phyloP scores from a whole-genome alignment of 2,888 invertebrate genomes.

The Gymnoscelis rufifasciata region DNA sequence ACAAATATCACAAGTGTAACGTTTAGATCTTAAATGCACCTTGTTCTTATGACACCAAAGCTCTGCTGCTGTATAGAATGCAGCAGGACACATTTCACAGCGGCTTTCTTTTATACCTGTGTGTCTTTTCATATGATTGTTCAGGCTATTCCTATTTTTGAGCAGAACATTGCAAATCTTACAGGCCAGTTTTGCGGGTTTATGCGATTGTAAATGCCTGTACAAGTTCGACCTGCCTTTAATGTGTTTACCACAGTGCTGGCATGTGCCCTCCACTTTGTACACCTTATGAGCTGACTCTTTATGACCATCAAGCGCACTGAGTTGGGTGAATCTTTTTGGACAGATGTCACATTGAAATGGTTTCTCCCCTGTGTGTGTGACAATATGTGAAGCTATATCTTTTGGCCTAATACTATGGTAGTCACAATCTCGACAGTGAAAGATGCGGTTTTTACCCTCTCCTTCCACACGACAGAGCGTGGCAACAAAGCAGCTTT shows the following conservation, averaged over 20 bases:
- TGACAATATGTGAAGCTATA: conserved; percentile 40
- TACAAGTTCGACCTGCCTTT: conserved; percentile 48
- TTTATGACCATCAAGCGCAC: conserved; percentile 49
- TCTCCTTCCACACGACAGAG: conserved; percentile 25
- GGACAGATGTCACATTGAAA: conserved; percentile 49
- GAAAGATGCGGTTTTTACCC: conserved; percentile 20
- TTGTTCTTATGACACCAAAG: conserved; percentile 50
- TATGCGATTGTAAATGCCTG: conserved; percentile 48
- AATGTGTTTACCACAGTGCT: conserved; percentile 55
- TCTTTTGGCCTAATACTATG: conserved; percentile 46
- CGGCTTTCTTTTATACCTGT: conserved; percentile 47
- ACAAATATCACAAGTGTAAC: conserved; percentile 50
- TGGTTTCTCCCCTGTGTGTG: conserved; percentile 54
- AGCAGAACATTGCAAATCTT: conserved; percentile 46
- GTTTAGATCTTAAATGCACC: conserved; percentile 41
- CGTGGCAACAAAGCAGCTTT: conserved; percentile 18
- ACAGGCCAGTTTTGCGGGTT: conserved; percentile 34
- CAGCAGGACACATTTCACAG: conserved; percentile 57
- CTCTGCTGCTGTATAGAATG: conserved; percentile 53
- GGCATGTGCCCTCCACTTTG: conserved; percentile 48
- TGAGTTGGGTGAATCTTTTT: conserved; percentile 48
- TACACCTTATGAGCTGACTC: conserved; percentile 48
- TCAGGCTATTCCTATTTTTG: conserved; percentile 33
- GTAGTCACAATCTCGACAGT: conserved; percentile 48
- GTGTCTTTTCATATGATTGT: conserved; percentile 53